A percentile compares a stretch with the other conserved stretches of the same genome.
These are phyloP conservation scores for Amazonetta brasiliensis DNA, from an alignment of 2,797 vertebrate genomes.

Conservation along the genomic window DNA sequence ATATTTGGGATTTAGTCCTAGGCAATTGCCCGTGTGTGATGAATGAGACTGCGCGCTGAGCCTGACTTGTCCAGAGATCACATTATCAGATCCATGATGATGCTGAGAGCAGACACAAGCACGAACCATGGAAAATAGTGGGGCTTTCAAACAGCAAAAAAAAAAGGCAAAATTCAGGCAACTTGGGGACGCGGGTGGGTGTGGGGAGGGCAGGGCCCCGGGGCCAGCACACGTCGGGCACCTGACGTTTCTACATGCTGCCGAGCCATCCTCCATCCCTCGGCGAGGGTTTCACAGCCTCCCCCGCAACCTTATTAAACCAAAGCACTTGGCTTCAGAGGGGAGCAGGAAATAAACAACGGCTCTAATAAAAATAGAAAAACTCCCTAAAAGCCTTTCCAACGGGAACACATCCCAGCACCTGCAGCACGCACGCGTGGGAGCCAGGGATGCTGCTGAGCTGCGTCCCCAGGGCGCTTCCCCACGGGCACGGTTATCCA, in stretches of 20 bases:
- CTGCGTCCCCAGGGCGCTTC: too few species aligned
- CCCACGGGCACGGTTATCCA: background rate
- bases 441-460: background rate
- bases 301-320: conserved; percentile 55
- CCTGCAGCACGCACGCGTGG: background rate
- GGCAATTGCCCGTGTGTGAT: conserved; percentile 54
- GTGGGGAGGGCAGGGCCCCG: fast-evolving
- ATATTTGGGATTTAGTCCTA: conserved; percentile 61
- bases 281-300: conserved; percentile 1
- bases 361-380: conserved; percentile 54
- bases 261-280: conserved; percentile 30
- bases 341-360: conserved; percentile 40
- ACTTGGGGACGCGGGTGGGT: background rate
- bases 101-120: background rate
- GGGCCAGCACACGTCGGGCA: background rate
- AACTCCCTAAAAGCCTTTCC: conserved; percentile 32
- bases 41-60: conserved; percentile 20
- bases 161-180: background rate
- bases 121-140: conserved; percentile 36
- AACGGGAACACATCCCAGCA: background rate
- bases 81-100: conserved; percentile 38
- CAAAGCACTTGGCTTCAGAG: conserved; percentile 43
- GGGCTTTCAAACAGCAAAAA: background rate
- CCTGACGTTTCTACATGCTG: conserved; percentile 9
- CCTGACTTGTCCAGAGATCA: conserved; percentile 36